These are phyloP conservation scores for Aphrophora alni DNA, from an alignment of 2,888 invertebrate species.

Conservation along the genomic window DNA sequence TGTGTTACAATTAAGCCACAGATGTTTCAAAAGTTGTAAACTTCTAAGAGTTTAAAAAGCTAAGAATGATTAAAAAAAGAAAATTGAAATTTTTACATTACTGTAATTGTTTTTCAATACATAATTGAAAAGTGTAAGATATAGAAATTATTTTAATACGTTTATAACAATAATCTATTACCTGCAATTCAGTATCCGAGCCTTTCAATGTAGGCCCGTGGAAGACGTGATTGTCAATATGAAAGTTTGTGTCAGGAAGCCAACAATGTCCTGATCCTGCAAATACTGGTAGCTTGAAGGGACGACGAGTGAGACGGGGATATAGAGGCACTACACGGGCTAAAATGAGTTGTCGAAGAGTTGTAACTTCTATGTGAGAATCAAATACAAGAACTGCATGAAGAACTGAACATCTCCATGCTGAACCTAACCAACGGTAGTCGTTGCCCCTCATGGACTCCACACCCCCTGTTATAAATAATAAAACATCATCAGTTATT, in stretches of 20 bases:
- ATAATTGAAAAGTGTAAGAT: no score
- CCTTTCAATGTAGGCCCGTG: constrained; percentile 51
- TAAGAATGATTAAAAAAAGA: no score
- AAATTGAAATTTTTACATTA: no score
- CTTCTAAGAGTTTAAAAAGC: no score
- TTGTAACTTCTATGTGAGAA: constrained; percentile 55
- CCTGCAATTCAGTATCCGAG: constrained; percentile 44
- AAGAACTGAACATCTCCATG: constrained; percentile 56
- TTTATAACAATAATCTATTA: no score
- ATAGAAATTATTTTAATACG: no score
- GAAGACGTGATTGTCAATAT: constrained; percentile 60
- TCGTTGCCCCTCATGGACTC: constrained; percentile 57
- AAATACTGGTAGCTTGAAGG: constrained; percentile 47
- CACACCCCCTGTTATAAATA: constrained; percentile 37
- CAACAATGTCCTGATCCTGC: constrained; percentile 59
- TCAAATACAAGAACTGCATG: constrained; percentile 61
- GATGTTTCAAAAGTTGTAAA: no score
- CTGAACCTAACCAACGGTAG: constrained; percentile 58
- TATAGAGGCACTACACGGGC: constrained; percentile 58
- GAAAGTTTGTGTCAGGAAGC: constrained; percentile 59
- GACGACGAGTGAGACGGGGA: constrained; percentile 59
- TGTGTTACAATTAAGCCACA: no score
- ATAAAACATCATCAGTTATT: no score
- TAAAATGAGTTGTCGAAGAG: constrained; percentile 59
- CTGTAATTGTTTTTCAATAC: no score